A percentile compares a stretch with the other conserved stretches of the same genome.
These are phyloP conservation scores for Heterohyrax brucei DNA, from an alignment of 2,797 vertebrate species.

Conservation along the genomic window DNA sequence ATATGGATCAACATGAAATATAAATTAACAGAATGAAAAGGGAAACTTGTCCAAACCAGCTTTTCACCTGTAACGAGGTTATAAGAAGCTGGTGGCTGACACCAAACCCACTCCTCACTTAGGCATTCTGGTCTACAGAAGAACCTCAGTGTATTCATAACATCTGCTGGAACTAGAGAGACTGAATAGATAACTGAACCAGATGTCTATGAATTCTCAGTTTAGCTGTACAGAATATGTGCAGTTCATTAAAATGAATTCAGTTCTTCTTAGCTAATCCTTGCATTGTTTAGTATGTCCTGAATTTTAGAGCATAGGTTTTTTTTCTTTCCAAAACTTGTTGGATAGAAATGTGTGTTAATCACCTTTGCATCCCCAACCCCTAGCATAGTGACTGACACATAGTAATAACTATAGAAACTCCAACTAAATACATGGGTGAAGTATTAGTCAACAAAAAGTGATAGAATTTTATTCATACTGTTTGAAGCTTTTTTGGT, in stretches of 20 bases:
- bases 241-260: background rate
- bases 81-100: background rate
- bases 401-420: background rate
- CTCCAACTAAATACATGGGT: no score
- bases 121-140: background rate
- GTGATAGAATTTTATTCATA: background rate
- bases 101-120: background rate
- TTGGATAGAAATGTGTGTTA: background rate
- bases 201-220: background rate
- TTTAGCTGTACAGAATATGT: background rate
- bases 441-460: background rate
- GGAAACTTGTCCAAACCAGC: background rate
- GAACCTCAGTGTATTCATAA: no score
- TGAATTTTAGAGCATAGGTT: background rate
- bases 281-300: background rate
- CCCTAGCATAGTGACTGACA: background rate
- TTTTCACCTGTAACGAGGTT: background rate
- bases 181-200: background rate
- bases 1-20: background rate
- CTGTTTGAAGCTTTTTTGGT: background rate
- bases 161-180: background rate
- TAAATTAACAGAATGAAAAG: background rate
- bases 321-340: background rate
- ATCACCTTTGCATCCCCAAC: background rate
- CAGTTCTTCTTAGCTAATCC: constrained; percentile 3